phyloP scores from a whole-genome alignment of 2,113 vertebrate species.

The Gadus macrocephalus region DNA sequence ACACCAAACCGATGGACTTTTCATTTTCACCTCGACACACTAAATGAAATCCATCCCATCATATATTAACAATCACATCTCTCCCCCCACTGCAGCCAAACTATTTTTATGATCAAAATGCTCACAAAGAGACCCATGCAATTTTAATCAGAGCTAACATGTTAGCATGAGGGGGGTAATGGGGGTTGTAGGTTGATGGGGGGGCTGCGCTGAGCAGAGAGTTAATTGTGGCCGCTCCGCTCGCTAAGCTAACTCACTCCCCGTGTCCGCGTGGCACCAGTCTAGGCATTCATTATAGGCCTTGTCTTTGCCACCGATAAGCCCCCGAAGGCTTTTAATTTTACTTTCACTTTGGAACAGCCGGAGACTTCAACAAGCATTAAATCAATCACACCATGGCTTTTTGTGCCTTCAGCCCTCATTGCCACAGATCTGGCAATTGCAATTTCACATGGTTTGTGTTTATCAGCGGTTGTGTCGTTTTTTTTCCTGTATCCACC shows the following conservation, averaged over 20 bases:
- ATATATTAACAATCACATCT: too few species aligned
- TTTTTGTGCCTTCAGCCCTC: conserved; percentile 12
- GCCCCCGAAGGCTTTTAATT: neutral
- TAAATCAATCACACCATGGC: too few species aligned
- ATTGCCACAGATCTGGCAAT: conserved; percentile 1
- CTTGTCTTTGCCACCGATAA: neutral
- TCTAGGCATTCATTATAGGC: conserved; percentile 32
- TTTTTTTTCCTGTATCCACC: neutral
- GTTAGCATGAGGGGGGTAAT: conserved; percentile 36
- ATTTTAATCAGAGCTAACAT: conserved; percentile 49
- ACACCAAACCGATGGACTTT: too few species aligned
- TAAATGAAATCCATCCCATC: too few species aligned
- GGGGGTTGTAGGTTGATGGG: conserved; percentile 29
- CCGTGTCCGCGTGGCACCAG: conserved; percentile 26
- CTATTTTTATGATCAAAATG: conserved; percentile 43
- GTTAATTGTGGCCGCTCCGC: conserved; percentile 33
- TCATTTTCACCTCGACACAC: too few species aligned
- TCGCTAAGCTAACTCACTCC: conserved; percentile 24
- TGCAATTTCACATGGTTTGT: neutral
- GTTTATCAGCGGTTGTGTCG: too few species aligned
- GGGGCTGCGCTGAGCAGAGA: conserved; percentile 17
- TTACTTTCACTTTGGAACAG: conserved; percentile 3
- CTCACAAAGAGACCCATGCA: conserved; percentile 35
- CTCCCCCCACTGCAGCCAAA: neutral
- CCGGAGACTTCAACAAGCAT: neutral